Evolutionary conservation across 2,888 invertebrate species (phyloP), one percentile per base, ranked within the genome.

Genomic region (Caenorhabditis macrosperma): DNA sequence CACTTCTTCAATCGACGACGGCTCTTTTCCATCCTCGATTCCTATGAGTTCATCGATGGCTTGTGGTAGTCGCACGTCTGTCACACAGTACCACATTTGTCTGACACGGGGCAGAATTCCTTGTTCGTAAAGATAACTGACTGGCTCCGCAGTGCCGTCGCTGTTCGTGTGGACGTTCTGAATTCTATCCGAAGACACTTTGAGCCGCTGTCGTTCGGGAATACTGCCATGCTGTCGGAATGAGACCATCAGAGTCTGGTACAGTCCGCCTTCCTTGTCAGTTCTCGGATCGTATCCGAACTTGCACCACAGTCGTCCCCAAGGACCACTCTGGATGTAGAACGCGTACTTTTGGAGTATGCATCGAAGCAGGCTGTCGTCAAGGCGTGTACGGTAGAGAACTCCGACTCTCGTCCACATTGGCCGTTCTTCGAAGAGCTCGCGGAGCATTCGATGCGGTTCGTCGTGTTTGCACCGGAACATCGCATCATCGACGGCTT

Each of bases 221-320:
- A 89, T 89, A 52, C 81, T 85, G 17, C 82, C 82, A 74, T 90
- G 85, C 38, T 88, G 83, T 50, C 88, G 68, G 63, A 83, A 88
- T 6, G 88, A 82, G 10, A 89, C 89, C 86, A 89, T 88, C 7
- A 90, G 44, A 2, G 94, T 94, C 92, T 99, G 98, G 91, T 95
- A 97, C 64, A 94, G 93, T 85, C 95, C 94, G 1, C 96, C 93
- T 1, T 92, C 92, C 4, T 94, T 94, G 82, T 95, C 94, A 85
- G 94, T 94, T 28, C 95, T 93, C 0, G 98, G 97, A 92, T 99
- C 96, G 90, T 95, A 97, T 0, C 97, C 97, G 89, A 94, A 94
- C 86, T 93, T 94, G 0, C 95, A 94, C 95, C 97, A 99, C 90
- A 95, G 93, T 64, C 94, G 93, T 82, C 96, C 93, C 96, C 97